phyloP scores from a whole-genome alignment of 2,797 vertebrate species.

The Sphaeramia orbicularis region DNA sequence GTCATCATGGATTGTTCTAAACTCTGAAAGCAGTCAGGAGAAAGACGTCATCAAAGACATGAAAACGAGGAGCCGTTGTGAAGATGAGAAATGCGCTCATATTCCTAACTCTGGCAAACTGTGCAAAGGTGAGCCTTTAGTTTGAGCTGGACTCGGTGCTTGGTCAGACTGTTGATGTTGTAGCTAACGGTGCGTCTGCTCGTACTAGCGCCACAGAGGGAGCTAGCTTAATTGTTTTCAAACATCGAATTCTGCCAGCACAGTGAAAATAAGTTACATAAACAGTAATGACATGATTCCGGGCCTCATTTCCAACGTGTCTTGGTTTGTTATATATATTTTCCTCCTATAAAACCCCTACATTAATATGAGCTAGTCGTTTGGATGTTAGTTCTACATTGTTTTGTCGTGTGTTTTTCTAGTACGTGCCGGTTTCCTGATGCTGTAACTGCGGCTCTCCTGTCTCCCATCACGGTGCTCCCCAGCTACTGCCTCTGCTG shows the following conservation, averaged over 20 bases:
- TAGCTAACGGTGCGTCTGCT: conserved; percentile 1
- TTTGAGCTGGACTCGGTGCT: not conserved
- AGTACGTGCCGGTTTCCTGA: conserved; percentile 29
- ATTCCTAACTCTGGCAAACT: conserved; percentile 7
- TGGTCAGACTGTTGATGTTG: conserved; percentile 2
- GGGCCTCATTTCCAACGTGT: not conserved
- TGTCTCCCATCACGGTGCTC: conserved; percentile 45
- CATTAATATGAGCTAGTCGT: too few relatives aligned
- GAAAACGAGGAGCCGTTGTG: not conserved
- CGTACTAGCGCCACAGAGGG: not conserved
- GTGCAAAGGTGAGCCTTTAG: conserved; percentile 35
- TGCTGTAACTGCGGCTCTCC: conserved; percentile 7
- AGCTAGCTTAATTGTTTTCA: conserved; percentile 3
- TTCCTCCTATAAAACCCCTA: not conserved
- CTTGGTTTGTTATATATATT: not conserved
- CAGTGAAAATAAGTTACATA: not conserved
- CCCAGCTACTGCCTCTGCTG: conserved; percentile 55
- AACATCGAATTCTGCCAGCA: conserved; percentile 21
- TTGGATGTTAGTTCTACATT: too few relatives aligned
- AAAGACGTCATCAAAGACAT: conserved; percentile 11
- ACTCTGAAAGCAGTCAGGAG: conserved; percentile 10
- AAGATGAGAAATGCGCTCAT: conserved; percentile 32
- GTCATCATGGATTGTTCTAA: conserved; percentile 16
- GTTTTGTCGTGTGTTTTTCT: not conserved
- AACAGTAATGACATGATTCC: not conserved